Conservation (phyloP, 2,113 vertebrate genomes). For the Ellobius talpinus region DNA sequence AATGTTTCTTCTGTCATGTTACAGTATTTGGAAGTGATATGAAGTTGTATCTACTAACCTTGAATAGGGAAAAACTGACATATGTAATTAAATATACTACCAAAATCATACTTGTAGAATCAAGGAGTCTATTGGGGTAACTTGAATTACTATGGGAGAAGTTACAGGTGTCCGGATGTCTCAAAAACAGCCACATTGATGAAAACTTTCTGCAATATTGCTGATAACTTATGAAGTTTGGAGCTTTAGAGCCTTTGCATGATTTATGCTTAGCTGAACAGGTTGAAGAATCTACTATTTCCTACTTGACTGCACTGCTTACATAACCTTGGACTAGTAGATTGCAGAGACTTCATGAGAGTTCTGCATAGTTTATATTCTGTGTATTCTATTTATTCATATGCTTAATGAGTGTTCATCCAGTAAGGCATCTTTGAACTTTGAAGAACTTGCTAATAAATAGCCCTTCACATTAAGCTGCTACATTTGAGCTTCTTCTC, state of each 20-base stretch:
- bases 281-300: not conserved
- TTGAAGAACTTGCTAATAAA: not conserved
- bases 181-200: not conserved
- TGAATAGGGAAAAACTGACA: not conserved
- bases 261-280: not conserved
- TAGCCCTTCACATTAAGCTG: not conserved
- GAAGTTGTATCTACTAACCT: not conserved
- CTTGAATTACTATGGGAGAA: not conserved
- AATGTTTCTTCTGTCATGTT: not conserved
- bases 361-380: not conserved
- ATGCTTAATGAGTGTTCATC: not conserved
- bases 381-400: not conserved
- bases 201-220: not conserved
- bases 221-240: not conserved
- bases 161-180: not conserved
- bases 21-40: not conserved
- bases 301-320: rapidly evolving
- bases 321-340: not conserved
- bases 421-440: not conserved
- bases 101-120: not conserved
- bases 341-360: not conserved
- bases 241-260: not conserved
- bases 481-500: too few relatives aligned
- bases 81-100: not conserved
- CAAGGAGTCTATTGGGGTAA: not conserved